phyloP scores from a whole-genome alignment of 2,888 invertebrate species.

The Platycnemis pennipes region DNA sequence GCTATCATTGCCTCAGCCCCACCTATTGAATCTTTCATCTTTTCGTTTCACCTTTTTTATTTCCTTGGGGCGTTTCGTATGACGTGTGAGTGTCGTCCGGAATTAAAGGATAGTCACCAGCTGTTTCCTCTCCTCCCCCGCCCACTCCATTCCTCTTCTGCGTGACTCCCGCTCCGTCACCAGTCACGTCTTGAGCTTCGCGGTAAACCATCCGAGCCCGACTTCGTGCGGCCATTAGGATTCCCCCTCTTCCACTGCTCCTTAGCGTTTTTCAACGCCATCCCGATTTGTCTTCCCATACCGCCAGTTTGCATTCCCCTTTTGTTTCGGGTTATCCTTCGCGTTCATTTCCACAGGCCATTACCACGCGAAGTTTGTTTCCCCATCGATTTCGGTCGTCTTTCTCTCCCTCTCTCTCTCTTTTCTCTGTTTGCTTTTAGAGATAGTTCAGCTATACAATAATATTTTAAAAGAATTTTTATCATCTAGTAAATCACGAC shows the following conservation, averaged over 20 bases:
- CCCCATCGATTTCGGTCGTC: too few species aligned
- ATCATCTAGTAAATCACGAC: too few species aligned
- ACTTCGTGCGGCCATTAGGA: neutral
- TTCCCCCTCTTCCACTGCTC: neutral
- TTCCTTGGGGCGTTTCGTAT: neutral
- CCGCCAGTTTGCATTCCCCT: neutral
- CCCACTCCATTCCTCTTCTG: too few species aligned
- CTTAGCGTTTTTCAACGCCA: neutral
- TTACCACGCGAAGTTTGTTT: neutral
- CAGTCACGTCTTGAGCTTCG: neutral
- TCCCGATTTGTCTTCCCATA: neutral
- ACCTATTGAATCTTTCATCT: neutral
- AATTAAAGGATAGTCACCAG: neutral
- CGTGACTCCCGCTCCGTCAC: neutral
- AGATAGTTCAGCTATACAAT: too few species aligned
- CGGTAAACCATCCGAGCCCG: neutral
- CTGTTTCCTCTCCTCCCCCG: neutral
- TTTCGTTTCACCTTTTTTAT: neutral
- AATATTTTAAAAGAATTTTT: too few species aligned
- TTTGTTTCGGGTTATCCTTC: neutral
- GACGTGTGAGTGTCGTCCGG: neutral
- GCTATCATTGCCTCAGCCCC: neutral
- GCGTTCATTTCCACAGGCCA: neutral
- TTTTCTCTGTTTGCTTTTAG: too few species aligned
- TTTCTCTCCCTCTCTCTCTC: neutral